Evolutionary conservation across 2,888 invertebrate genomes (phyloP).

Genomic region (Altica lythri): DNA sequence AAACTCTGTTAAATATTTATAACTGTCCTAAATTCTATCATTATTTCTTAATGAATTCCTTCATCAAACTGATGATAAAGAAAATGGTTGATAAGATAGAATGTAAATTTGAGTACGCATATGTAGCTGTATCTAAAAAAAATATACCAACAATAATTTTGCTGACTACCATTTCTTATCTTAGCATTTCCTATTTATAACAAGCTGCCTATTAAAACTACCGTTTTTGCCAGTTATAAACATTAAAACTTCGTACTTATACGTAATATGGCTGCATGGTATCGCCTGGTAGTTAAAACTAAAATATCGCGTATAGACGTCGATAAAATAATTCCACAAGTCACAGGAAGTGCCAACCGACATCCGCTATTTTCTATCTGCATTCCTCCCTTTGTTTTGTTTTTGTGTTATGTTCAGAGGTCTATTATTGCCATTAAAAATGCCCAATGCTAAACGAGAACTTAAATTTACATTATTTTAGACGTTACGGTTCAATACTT

Average conservation of each 20-base stretch:
- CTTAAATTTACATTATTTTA: neutral
- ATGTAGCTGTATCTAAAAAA: too few relatives aligned
- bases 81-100: too few relatives aligned
- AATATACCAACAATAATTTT: neutral
- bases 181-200: neutral
- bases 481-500: conserved; percentile 5
- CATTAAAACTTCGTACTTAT: neutral
- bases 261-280: neutral
- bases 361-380: conserved; percentile 36
- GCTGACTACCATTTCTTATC: neutral
- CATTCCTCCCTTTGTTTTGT: conserved; percentile 21
- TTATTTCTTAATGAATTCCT: too few relatives aligned
- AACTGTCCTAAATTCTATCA: too few relatives aligned
- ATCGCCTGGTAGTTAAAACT: too few relatives aligned
- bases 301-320: conserved; percentile 34
- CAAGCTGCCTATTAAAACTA: neutral
- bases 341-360: conserved; percentile 36
- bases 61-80: too few relatives aligned
- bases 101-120: too few relatives aligned
- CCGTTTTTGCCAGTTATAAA: neutral
- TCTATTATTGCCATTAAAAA: conserved; percentile 13
- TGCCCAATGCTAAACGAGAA: conserved; percentile 5
- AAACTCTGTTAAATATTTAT: too few relatives aligned
- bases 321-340: conserved; percentile 38
- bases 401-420: neutral